Evolutionary conservation across 2,113 vertebrate genomes (phyloP).

Genomic region (Irena cyanogastra): DNA sequence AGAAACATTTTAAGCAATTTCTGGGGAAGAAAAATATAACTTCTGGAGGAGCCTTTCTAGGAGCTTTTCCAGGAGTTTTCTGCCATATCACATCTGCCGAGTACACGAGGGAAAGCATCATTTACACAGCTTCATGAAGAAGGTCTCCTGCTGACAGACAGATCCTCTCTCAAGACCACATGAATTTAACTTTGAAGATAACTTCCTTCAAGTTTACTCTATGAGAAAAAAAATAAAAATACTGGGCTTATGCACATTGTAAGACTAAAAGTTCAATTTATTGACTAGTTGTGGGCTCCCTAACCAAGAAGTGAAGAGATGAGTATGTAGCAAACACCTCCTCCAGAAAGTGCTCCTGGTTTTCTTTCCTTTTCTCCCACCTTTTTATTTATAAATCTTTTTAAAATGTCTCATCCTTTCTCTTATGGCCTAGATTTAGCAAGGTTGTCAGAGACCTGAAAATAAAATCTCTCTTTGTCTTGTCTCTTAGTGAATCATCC

Average conservation of each 20-base stretch:
- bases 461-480: neutral
- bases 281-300: neutral
- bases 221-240: neutral
- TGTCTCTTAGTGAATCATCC: neutral
- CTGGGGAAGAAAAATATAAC: neutral
- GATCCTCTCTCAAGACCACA: neutral
- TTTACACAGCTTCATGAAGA: neutral
- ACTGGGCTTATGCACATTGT: neutral
- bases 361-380: neutral
- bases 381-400: neutral
- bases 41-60: neutral
- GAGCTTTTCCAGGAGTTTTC: rapidly evolving
- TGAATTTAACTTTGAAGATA: neutral
- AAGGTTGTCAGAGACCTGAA: neutral
- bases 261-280: neutral
- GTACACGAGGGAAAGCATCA: neutral
- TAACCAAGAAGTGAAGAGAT: neutral
- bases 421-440: neutral
- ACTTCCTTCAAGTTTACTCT: neutral
- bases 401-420: neutral
- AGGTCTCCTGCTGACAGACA: neutral
- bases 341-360: neutral
- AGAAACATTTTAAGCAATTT: neutral
- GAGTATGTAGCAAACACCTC: neutral
- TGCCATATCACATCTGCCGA: too few species aligned